Evolutionary conservation across 2,113 vertebrate genomes (phyloP), one percentile per base, ranked within the genome.

Genomic region (Lethenteron reissneri): DNA sequence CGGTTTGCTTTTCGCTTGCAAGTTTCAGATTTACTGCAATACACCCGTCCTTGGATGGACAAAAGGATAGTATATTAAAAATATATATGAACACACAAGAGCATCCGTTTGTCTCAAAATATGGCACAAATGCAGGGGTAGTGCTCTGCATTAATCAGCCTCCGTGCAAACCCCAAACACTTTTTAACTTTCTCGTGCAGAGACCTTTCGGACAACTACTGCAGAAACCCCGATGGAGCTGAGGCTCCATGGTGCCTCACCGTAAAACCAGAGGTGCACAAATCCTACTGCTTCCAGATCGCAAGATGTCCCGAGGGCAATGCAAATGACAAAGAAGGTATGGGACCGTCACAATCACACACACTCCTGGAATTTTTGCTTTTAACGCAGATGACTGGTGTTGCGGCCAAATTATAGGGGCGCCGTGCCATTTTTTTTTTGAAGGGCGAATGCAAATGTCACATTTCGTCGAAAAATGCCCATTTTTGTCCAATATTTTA

Each of bases 181-280:
- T 41, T 41, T 41, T 41, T 41, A 41, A 41, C 17, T 79, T 78
- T 78, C 73, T 72, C 78, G 72, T 19, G 74, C 75, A 99, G 92
- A 77, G 90, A 97, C 80, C 79, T 99, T 77, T 85, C 80, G 77
- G 91, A 97, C 79, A 99, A 96, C 82, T 95, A 87, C 77, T 99
- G 94, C 78, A 84, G 94, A 77, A 99, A 99, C 81, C 94, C 94
- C 78, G 88, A 99, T 80, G 92, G 91, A 70, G 85, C 85, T 77
- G 87, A 95, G 78, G 85, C 83, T 75, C 94, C 94, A 12, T 99
- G 94, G 94, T 99, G 94, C 80, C 95, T 95, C 81, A 99, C 91
- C 60, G 88, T 83, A 57, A 87, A 96, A 78, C 87, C 90, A 74
- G 88, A 86, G 75, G 84, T 90, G 75, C 86, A 85, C 60, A 83